Conservation (phyloP, 2,888 invertebrate species). For the Lasioglossum leucozonium region DNA sequence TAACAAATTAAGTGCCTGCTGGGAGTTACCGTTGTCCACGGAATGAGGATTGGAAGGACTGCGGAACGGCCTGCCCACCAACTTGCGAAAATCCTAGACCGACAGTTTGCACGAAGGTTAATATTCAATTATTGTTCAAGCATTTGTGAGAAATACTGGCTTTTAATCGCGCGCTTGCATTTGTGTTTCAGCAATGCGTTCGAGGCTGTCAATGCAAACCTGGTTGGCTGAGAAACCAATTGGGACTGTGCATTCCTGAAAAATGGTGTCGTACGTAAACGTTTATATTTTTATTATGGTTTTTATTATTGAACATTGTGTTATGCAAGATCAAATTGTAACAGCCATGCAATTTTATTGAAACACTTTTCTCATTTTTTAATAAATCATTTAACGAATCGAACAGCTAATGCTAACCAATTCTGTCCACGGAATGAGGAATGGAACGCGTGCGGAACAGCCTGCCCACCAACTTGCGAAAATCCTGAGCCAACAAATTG, state of each 20-base stretch:
- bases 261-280: too few species aligned
- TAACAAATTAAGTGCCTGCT: background rate
- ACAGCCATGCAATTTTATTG: too few species aligned
- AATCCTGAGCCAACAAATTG: background rate
- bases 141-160: too few species aligned
- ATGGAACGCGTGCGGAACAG: background rate
- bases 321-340: too few species aligned
- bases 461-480: slow-evolving; percentile 1
- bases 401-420: background rate
- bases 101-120: background rate
- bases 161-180: too few species aligned
- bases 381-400: background rate
- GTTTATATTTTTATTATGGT: too few species aligned
- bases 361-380: background rate
- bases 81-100: background rate
- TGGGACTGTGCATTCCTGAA: too few species aligned
- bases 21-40: background rate
- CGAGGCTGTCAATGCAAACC: too few species aligned
- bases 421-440: background rate
- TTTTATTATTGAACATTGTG: too few species aligned
- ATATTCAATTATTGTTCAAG: background rate
- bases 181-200: too few species aligned
- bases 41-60: background rate
- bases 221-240: too few species aligned
- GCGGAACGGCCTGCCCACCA: background rate